A percentile compares a stretch with the other conserved stretches of the same genome.
Evolutionary conservation across 2,888 invertebrate genomes (phyloP).

Genomic region (Megastigmus dorsalis): DNA sequence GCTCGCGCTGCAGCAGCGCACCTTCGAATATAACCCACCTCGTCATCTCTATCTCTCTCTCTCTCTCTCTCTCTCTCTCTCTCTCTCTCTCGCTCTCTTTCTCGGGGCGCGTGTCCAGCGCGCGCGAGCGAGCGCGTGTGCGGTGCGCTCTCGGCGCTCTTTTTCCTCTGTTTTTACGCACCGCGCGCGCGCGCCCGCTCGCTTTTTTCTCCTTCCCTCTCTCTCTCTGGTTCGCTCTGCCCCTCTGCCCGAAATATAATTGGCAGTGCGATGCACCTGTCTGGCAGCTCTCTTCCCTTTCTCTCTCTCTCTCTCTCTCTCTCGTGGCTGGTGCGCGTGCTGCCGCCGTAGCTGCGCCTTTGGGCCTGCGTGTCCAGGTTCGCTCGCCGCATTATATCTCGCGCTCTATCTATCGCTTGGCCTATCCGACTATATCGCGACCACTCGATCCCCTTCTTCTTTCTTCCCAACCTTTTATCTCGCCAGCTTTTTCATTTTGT

Average conservation of each 20-base stretch:
- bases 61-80: slow-evolving; percentile 42
- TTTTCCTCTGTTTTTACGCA: slow-evolving; percentile 62
- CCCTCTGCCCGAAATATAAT: slow-evolving; percentile 71
- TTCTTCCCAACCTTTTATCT: neutral
- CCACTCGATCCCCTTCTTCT: neutral
- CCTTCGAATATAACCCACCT: slow-evolving; percentile 44
- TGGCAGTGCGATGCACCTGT: slow-evolving; percentile 75
- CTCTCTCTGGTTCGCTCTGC: slow-evolving; percentile 29
- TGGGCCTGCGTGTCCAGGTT: neutral
- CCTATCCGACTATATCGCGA: slow-evolving; percentile 15
- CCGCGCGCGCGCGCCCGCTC: slow-evolving; percentile 58
- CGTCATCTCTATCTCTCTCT: slow-evolving; percentile 41
- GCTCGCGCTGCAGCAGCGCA: slow-evolving; percentile 23
- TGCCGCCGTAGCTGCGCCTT: neutral
- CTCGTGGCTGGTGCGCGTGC: slow-evolving; percentile 46
- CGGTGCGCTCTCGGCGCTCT: slow-evolving; percentile 58
- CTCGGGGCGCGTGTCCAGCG: slow-evolving; percentile 50
- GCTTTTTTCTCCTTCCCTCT: slow-evolving; percentile 59
- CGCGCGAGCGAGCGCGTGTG: slow-evolving; percentile 54
- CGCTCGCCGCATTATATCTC: neutral
- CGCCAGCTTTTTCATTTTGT: neutral
- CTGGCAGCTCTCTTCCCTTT: slow-evolving; percentile 62
- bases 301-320: slow-evolving; percentile 56
- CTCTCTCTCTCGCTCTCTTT: slow-evolving; percentile 41
- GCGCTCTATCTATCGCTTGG: slow-evolving; percentile 33